Conservation (phyloP, 2,797 vertebrate species). For the Lutjanus campechanus region DNA sequence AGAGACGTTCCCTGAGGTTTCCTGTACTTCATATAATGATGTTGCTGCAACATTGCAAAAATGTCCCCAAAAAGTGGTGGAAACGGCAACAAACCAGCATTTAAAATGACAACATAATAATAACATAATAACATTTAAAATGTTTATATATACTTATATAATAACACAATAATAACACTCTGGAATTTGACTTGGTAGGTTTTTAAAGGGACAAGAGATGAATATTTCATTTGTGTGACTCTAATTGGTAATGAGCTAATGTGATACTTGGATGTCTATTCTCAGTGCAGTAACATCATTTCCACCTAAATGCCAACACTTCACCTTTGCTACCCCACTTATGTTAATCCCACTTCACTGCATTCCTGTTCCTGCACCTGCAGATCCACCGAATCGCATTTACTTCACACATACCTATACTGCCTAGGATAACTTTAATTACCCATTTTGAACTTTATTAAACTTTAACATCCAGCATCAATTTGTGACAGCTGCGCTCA, state of each 20-base stretch:
- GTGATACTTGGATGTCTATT: not conserved
- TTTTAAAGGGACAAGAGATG: too few species aligned
- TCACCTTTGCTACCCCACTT: not conserved
- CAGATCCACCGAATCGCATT: not conserved
- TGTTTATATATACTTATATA: too few species aligned
- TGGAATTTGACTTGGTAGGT: too few species aligned
- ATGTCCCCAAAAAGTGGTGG: too few species aligned
- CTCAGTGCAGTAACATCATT: not conserved
- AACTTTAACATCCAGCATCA: slow-evolving; percentile 9
- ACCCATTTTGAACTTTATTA: not conserved
- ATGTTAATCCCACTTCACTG: not conserved
- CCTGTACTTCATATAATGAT: too few species aligned
- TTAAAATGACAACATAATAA: too few species aligned
- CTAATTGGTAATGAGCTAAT: not conserved
- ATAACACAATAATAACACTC: too few species aligned
- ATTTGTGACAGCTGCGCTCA: slow-evolving; percentile 3
- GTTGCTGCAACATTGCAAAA: too few species aligned
- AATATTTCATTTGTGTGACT: too few species aligned
- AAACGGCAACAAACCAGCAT: too few species aligned
- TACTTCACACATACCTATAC: not conserved
- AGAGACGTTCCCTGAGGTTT: too few species aligned
- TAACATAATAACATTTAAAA: too few species aligned
- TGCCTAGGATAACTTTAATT: slow-evolving; percentile 9
- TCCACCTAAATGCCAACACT: not conserved
- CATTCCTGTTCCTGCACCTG: not conserved